A percentile compares a stretch with the other conserved stretches of the same genome.
Evolutionary conservation across 2,888 invertebrate genomes (phyloP).

Genomic region (Apodemia zela): DNA sequence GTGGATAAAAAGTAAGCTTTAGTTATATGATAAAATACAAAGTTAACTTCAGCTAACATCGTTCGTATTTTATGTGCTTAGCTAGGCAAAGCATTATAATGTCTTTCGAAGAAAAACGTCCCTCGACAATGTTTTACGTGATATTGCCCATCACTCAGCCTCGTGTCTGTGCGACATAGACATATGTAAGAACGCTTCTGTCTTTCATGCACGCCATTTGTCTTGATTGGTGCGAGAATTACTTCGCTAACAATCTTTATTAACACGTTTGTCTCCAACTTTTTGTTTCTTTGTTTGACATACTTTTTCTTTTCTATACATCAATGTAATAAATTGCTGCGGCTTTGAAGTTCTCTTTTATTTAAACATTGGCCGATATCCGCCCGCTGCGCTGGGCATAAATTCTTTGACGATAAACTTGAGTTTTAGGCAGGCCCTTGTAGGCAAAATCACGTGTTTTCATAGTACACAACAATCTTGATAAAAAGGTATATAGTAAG

Average conservation of each 20-base stretch:
- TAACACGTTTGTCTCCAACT: conserved; percentile 31
- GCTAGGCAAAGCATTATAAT: conserved; percentile 29
- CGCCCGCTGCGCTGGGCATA: no score
- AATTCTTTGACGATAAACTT: no score
- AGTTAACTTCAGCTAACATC: conserved; percentile 19
- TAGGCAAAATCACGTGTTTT: no score
- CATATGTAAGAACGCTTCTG: conserved; percentile 33
- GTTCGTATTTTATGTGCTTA: conserved; percentile 31
- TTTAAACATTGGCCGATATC: no score
- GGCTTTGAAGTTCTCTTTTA: no score
- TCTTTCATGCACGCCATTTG: conserved; percentile 36
- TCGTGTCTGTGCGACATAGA: conserved; percentile 35
- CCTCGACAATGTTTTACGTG: conserved; percentile 38
- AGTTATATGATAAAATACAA: conserved; percentile 15
- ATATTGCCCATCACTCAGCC: conserved; percentile 41
- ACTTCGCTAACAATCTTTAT: conserved; percentile 36
- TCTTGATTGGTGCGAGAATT: conserved; percentile 38
- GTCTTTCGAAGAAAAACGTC: conserved; percentile 35
- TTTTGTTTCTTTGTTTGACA: conserved; percentile 22
- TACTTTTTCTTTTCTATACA: conserved; percentile 30
- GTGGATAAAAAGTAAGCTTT: not conserved
- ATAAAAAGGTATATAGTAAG: no score
- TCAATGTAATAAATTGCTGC: not conserved
- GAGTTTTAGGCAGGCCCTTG: no score
- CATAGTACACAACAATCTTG: no score